Evolutionary conservation across 2,797 vertebrate genomes (phyloP).

Genomic region (Phylloscopus collybita): DNA sequence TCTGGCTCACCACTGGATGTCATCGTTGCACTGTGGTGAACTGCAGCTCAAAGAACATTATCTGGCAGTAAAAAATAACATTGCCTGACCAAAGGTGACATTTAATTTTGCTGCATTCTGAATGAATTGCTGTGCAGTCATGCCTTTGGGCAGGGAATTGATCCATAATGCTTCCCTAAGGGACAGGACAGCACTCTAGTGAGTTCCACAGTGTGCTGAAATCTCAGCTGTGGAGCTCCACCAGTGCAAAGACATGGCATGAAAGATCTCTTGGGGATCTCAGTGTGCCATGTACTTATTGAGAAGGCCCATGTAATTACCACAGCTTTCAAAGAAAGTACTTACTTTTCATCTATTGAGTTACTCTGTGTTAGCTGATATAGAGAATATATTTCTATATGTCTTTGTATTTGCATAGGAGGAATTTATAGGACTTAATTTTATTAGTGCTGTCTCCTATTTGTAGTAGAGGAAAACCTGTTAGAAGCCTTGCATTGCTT

Average conservation of each 20-base stretch:
- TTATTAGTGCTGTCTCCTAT: not conserved
- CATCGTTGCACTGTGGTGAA: constrained; percentile 49
- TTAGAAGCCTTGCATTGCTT: not conserved
- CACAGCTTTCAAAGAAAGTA: not conserved
- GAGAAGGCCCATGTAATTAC: not conserved
- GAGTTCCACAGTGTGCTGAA: not conserved
- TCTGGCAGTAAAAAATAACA: constrained; percentile 29
- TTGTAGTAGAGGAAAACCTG: not conserved
- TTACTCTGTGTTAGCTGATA: not conserved
- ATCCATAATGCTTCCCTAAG: not conserved
- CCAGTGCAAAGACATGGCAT: not conserved
- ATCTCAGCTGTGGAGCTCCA: not conserved
- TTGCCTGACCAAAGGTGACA: not conserved
- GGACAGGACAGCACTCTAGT: not conserved
- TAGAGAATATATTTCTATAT: not conserved
- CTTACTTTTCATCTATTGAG: not conserved
- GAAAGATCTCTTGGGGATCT: not conserved
- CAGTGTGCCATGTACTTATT: not conserved
- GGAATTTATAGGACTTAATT: not conserved
- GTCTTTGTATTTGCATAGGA: not conserved
- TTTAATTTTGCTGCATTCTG: not conserved
- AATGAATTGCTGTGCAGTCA: not conserved
- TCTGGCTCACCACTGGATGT: constrained; percentile 71
- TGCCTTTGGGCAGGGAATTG: not conserved
- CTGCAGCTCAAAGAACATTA: not conserved